These are phyloP conservation scores for Siphlonurus alternatus DNA, from an alignment of 2,888 invertebrate genomes.

Conservation along the genomic window DNA sequence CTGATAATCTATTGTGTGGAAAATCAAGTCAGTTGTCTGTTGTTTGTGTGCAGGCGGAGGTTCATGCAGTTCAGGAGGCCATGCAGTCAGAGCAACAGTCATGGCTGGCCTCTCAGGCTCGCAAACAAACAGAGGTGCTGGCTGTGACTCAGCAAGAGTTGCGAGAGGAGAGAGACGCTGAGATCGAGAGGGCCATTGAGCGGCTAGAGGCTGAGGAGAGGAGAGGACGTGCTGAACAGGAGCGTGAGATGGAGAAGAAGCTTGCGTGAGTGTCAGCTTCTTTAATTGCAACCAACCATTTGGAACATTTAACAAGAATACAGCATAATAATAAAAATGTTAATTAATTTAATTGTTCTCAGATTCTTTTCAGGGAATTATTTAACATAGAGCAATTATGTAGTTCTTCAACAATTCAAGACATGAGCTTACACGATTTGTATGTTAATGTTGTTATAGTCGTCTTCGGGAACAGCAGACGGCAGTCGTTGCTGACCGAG, in stretches of 20 bases:
- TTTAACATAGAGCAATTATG: too few relatives aligned
- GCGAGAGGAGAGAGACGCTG: conserved; percentile 12
- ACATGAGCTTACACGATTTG: too few relatives aligned
- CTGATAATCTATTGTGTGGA: too few relatives aligned
- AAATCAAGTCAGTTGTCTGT: too few relatives aligned
- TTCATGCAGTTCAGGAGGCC: neutral
- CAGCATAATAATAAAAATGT: too few relatives aligned
- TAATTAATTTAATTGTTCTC: too few relatives aligned
- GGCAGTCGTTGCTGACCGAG: neutral
- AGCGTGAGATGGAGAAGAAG: neutral
- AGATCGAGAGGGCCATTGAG: conserved; percentile 31
- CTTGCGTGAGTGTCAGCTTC: neutral
- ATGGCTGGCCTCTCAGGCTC: neutral
- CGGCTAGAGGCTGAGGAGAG: conserved; percentile 30
- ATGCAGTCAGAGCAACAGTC: neutral
- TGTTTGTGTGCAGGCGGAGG: neutral
- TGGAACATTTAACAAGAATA: too few relatives aligned
- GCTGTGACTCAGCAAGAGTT: neutral
- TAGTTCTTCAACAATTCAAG: too few relatives aligned
- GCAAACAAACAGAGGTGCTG: neutral
- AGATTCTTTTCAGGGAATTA: too few relatives aligned
- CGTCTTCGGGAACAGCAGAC: neutral
- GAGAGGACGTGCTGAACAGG: neutral
- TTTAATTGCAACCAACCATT: too few relatives aligned
- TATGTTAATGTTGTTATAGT: too few relatives aligned